Base-by-base conservation (phyloP, 2,888 invertebrate genomes). In the Pedicia rivosa region DNA sequence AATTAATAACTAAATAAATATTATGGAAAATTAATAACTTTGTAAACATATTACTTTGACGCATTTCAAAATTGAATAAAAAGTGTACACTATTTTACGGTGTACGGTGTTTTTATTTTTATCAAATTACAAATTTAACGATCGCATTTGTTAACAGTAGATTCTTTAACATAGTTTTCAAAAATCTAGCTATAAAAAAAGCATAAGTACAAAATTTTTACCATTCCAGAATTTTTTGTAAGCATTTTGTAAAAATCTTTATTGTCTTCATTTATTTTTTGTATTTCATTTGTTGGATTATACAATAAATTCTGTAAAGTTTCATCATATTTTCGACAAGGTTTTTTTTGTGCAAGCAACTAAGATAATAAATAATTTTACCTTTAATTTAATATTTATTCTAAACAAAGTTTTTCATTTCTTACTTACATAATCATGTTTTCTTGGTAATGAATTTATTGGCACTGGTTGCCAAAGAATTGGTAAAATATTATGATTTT, bases 401-500 rank as follows among this genome's bases (percentile, higher is more conserved):
- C 14, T 7, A 13, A 28, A 13, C 13, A n/a, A 10, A 40, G 10
- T 15, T 12, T 25, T 30, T 12, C n/a, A 26, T 15, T 14, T 27
- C 7, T 25, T 26, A 53, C 64, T 59, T 65, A 84, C 86, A 63
- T 74, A 74, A 56, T 90, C 88, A 42, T 70, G 51, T 31, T 66
- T 51, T 37, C 66, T 65, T 0, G 88, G 82, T 19, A 75, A 60
- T 0, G 82, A 74, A 56, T 83, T 81, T 2, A 92, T 74, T 6
- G 92, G 84, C 41, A 91, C 74, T 0, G 92, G 92, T 50, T 83
- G 81, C 92, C 92, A 94, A 2, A 59, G 54, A 38, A 73, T 55
- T n/a, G 61, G 61, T 20, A 59, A 42, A 9, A 50, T 42, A 43
- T 58, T 57, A 30, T 48, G 50, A 37, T 55, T 54, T 33, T 57